A percentile compares a stretch with the other conserved stretches of the same genome.
phyloP scores from a whole-genome alignment of 1,140 invertebrate genomes.

The Pissodes strobi region DNA sequence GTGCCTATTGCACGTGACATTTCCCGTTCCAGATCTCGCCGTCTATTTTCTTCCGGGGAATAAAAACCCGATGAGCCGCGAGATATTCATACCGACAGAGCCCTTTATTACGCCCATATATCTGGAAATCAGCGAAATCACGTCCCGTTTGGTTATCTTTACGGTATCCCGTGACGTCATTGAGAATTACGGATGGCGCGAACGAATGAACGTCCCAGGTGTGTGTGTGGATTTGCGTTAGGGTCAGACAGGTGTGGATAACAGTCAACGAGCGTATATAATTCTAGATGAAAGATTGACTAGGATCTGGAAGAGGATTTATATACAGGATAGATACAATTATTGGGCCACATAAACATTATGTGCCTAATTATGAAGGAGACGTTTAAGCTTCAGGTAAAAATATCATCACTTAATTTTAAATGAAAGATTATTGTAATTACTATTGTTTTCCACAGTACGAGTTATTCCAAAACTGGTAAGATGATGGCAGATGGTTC shows the following conservation, averaged over 20 bases:
- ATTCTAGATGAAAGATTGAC: neutral
- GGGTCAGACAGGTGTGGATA: constrained; percentile 19
- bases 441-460: too few species aligned
- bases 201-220: constrained; percentile 8
- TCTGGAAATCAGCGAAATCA: constrained; percentile 20
- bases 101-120: constrained; percentile 22
- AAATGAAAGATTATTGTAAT: too few species aligned
- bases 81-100: constrained; percentile 20
- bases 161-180: constrained; percentile 14
- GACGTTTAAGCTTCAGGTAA: too few species aligned
- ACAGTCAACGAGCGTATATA: neutral
- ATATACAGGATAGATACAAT: too few species aligned
- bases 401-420: too few species aligned
- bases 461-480: too few species aligned
- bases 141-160: constrained; percentile 18
- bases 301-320: too few species aligned
- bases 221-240: constrained; percentile 4
- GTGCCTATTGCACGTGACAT: too few species aligned
- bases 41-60: neutral
- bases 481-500: too few species aligned
- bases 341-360: too few species aligned
- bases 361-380: too few species aligned
- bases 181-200: constrained; percentile 19
- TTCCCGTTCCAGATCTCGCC: too few species aligned
- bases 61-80: constrained; percentile 14